A percentile compares a stretch with the other conserved stretches of the same genome.
Conservation (phyloP, 2,113 vertebrate genomes). For the Ancistrus triradiatus region DNA sequence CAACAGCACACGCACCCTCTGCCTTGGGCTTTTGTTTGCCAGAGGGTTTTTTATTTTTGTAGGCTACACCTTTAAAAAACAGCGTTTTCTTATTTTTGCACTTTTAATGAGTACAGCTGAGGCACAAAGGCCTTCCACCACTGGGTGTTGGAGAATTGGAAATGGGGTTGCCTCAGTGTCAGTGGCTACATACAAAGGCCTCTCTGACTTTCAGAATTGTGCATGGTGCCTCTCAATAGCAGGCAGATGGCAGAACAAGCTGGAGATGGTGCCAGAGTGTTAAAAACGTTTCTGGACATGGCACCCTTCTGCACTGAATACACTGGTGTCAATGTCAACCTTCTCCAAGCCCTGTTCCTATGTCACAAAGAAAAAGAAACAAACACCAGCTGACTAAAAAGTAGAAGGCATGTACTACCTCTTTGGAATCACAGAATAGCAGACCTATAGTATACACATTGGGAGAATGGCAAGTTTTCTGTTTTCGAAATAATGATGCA, state of each 20-base stretch:
- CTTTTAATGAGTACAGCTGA: conserved; percentile 17
- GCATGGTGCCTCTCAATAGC: neutral
- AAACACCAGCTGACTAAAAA: conserved; percentile 48
- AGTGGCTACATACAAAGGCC: neutral
- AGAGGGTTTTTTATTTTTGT: conserved; percentile 10
- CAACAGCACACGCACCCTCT: conserved; percentile 24
- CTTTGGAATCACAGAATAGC: no score
- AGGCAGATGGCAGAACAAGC: no score
- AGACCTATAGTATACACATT: no score
- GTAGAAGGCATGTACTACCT: no score
- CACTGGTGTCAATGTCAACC: conserved; percentile 58
- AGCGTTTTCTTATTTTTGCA: conserved; percentile 2
- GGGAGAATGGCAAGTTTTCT: no score
- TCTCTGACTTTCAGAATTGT: neutral
- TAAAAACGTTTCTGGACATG: conserved; percentile 53
- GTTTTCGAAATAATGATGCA: no score
- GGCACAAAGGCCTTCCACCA: neutral
- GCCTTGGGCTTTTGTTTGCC: conserved; percentile 32
- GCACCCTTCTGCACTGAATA: conserved; percentile 51
- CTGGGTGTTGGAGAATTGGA: conserved; percentile 5
- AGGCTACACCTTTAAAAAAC: conserved; percentile 17
- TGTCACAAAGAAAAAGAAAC: no score
- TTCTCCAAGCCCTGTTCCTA: conserved; percentile 58
- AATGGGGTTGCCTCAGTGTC: neutral
- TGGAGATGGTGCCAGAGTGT: conserved; percentile 52